Base-by-base conservation (phyloP, 2,797 vertebrate genomes). In the Jordanella pulchra region DNA sequence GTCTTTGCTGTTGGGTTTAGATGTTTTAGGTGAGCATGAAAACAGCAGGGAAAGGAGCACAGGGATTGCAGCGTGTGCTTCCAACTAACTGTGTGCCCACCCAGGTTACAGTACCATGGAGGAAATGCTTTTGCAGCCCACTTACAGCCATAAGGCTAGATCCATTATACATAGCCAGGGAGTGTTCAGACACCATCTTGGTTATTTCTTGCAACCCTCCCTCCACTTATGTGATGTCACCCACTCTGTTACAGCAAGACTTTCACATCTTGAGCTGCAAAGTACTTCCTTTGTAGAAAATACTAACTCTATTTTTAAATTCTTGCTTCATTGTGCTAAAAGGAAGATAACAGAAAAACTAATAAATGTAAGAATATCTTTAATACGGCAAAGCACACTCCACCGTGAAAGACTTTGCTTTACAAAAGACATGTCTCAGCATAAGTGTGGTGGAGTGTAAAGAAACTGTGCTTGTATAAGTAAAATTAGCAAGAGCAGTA, bases 401-500 rank as follows among this genome's bases (percentile, higher is more conserved):
- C 69, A 25, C 60, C 7, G 7, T 44, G 45, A 64, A 79, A 64
- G 25, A 78, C 75, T 66, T 23, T 11, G 56, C 63, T 80, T 72
- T 28, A 44, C 64, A 76, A 67, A 68, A 70, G n/a, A 78, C 66
- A 61, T 44, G 71, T 73, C 70, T 81, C 53, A 61, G 55, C 71
- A 35, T 81, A 42, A 39, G 54, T 9, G 17, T 66, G 65, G 61
- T n/a, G 47, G 66, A 68, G 76, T 84, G 72, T 78, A 63, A 79
- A 81, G 71, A 45, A 76, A 65, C 51, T 10, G 25, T 28, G 80
- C 69, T 68, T 77, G 75, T 77, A 69, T 71, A 69, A 69, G 76
- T 83, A 72, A 84, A 91, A 91, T 89, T 81, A 88, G 78, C 81
- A 35, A 39, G 67, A 81, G 81, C 79, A 56, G 83, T 75, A 72